phyloP scores from a whole-genome alignment of 1,140 invertebrate genomes.

The Pseudomyrmex pallidus region DNA sequence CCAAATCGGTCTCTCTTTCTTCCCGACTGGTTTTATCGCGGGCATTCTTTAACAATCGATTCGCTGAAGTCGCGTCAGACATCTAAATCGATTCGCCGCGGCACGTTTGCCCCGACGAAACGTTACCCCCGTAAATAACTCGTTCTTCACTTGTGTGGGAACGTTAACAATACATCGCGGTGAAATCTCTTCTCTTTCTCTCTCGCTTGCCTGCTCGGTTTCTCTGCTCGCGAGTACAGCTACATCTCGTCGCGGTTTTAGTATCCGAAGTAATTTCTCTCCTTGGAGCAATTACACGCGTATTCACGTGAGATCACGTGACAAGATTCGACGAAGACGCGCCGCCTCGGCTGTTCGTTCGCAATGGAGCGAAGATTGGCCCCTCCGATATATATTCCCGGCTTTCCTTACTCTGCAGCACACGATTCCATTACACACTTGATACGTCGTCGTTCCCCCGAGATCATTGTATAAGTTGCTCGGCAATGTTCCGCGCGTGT shows the following conservation, averaged over 20 bases:
- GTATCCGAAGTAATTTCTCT: conserved; percentile 36
- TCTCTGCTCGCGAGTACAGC: not conserved
- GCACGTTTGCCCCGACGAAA: not conserved
- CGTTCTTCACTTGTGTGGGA: not conserved
- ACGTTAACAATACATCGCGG: conserved; percentile 5
- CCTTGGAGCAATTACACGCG: conserved; percentile 43
- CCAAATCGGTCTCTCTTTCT: conserved; percentile 9
- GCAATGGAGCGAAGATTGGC: conserved; percentile 40
- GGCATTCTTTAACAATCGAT: conserved; percentile 16
- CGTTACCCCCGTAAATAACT: conserved; percentile 4
- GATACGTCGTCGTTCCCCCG: conserved; percentile 37
- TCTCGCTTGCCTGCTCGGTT: not conserved
- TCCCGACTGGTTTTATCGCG: conserved; percentile 23
- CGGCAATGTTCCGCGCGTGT: conserved; percentile 10
- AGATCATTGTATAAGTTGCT: conserved; percentile 54
- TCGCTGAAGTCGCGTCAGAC: conserved; percentile 6
- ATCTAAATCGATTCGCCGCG: conserved; percentile 26
- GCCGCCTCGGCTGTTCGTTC: not conserved
- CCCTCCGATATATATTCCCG: conserved; percentile 49
- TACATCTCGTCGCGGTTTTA: conserved; percentile 33
- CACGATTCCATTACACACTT: conserved; percentile 60
- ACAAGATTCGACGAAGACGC: conserved; percentile 32
- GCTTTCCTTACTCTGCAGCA: not conserved
- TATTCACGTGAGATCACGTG: conserved; percentile 46
- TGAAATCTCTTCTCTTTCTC: too few species aligned